A percentile compares a stretch with the other conserved stretches of the same genome.
Evolutionary conservation across 2,888 invertebrate species (phyloP).

Genomic region (Troilus luridus): DNA sequence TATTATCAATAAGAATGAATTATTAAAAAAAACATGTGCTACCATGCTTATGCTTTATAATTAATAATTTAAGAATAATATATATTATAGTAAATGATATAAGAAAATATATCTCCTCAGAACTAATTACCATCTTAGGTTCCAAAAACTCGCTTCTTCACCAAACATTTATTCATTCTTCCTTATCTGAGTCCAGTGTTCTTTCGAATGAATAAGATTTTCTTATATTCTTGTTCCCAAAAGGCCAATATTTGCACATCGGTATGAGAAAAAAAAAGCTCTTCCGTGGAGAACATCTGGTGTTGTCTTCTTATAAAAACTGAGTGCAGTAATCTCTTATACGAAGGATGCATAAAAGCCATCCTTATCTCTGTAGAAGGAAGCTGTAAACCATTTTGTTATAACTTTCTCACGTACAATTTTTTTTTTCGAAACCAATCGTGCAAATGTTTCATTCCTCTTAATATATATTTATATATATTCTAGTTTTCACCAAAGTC

Average conservation of each 20-base stretch:
- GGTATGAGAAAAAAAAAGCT: background rate
- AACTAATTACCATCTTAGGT: no score
- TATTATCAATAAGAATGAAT: no score
- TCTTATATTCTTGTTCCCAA: background rate
- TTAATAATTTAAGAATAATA: no score
- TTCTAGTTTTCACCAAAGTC: no score
- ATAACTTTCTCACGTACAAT: slow-evolving; percentile 23
- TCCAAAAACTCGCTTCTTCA: background rate
- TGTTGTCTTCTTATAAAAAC: slow-evolving; percentile 2
- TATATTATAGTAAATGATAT: no score
- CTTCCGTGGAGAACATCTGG: slow-evolving; percentile 25
- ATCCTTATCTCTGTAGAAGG: slow-evolving; percentile 17
- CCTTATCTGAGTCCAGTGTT: background rate
- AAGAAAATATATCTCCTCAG: no score
- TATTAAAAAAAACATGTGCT: no score
- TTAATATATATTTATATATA: no score
- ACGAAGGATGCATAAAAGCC: slow-evolving; percentile 25
- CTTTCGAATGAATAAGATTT: background rate
- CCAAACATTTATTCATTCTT: background rate
- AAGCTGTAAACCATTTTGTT: background rate
- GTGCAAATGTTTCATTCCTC: background rate
- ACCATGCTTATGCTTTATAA: no score
- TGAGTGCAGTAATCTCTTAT: slow-evolving; percentile 17
- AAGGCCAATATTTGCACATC: slow-evolving; percentile 13
- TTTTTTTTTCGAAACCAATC: background rate